A percentile compares a stretch with the other conserved stretches of the same genome.
phyloP scores from a whole-genome alignment of 1,140 invertebrate genomes.

The Phymastichus coffea region DNA sequence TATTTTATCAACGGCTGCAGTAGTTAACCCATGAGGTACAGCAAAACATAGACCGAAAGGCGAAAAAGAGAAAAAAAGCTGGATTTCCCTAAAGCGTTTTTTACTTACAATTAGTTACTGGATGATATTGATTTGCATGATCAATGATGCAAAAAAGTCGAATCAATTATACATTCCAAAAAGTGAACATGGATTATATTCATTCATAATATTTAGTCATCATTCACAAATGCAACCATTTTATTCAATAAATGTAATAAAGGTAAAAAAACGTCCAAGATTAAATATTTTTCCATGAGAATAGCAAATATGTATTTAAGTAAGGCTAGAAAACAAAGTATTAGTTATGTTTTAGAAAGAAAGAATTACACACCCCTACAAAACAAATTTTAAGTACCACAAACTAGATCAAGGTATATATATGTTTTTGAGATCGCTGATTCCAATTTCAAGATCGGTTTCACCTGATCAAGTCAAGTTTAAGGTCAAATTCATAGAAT shows the following conservation, averaged over 20 bases:
- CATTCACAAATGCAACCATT: constrained; percentile 11
- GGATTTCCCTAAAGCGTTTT: constrained; percentile 9
- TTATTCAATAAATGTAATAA: constrained; percentile 9
- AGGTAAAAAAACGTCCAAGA: constrained; percentile 4
- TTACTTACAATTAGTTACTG: constrained; percentile 7
- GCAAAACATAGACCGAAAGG: constrained; percentile 3
- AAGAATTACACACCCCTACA: too few species aligned
- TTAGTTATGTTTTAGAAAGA: constrained; percentile 2
- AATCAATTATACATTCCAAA: neutral
- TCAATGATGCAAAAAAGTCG: neutral
- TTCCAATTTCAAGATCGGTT: too few species aligned
- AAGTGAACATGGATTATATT: too few species aligned
- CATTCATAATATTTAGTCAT: constrained; percentile 5
- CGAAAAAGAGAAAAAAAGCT: constrained; percentile 11
- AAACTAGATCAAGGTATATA: too few species aligned
- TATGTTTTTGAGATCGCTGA: too few species aligned
- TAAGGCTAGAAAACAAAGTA: constrained; percentile 10
- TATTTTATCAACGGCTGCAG: constrained; percentile 9
- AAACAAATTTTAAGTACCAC: too few species aligned
- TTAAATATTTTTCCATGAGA: constrained; percentile 5
- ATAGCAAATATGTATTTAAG: constrained; percentile 4
- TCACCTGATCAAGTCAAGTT: too few species aligned
- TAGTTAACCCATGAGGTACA: constrained; percentile 4
- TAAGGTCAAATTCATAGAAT: too few species aligned
- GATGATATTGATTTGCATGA: neutral